Conservation (phyloP, 2,797 vertebrate species). For the Anas capensis region DNA sequence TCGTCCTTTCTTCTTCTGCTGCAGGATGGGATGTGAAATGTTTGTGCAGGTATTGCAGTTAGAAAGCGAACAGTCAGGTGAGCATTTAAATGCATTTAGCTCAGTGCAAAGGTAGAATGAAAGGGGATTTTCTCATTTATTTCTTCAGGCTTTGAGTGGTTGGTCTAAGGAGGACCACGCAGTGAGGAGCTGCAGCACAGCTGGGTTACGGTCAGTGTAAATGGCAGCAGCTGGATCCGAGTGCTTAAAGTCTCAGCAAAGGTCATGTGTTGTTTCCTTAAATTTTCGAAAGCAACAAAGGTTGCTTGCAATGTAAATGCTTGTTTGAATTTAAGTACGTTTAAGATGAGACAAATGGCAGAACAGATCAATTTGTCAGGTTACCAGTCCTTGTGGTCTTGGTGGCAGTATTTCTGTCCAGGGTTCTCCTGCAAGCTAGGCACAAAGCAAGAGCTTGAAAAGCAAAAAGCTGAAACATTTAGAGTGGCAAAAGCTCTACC, state of each 20-base stretch:
- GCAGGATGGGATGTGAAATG: background rate
- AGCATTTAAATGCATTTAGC: background rate
- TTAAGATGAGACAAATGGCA: background rate
- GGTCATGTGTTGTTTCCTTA: background rate
- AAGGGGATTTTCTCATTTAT: background rate
- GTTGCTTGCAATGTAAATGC: background rate
- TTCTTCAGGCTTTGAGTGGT: background rate
- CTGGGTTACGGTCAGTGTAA: background rate
- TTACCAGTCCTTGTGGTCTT: background rate
- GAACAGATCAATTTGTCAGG: background rate
- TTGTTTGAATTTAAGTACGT: background rate
- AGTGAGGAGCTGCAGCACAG: background rate
- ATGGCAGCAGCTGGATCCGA: background rate
- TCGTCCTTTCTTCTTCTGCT: background rate
- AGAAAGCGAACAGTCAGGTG: background rate
- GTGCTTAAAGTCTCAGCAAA: background rate
- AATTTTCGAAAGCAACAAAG: background rate
- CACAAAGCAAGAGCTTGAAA: conserved; percentile 1
- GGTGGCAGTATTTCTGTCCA: background rate
- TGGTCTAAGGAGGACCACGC: background rate
- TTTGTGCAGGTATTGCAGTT: background rate
- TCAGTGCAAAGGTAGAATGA: background rate
- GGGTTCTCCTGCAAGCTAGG: background rate
- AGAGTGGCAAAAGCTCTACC: background rate
- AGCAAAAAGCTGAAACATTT: conserved; percentile 10